Percentiles rank a stretch among this genome's conserved stretches.
phyloP scores from a whole-genome alignment of 2,113 vertebrate species.

The Poeciliopsis turrubarensis region DNA sequence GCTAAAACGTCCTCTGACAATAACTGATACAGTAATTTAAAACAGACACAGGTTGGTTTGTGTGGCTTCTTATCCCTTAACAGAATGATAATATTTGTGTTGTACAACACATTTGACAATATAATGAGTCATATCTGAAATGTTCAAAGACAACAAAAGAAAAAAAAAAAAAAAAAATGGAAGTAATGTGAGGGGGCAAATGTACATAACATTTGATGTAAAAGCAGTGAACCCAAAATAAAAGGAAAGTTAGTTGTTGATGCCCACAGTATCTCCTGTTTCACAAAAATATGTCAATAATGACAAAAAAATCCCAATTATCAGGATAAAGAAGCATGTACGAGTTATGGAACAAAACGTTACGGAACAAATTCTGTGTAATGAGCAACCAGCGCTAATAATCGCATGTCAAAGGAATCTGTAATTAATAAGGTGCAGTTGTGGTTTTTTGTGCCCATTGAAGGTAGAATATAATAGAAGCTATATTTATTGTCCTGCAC shows the following conservation, averaged over 20 bases:
- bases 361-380: not conserved
- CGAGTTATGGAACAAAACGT: not conserved
- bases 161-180: too few species aligned
- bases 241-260: not conserved
- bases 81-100: too few species aligned
- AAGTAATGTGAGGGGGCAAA: too few species aligned
- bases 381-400: not conserved
- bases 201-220: not conserved
- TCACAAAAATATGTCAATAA: not conserved
- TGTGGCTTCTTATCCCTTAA: too few species aligned
- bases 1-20: too few species aligned
- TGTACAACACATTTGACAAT: too few species aligned
- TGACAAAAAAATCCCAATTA: not conserved
- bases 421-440: not conserved
- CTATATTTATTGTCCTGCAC: too few species aligned
- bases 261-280: not conserved
- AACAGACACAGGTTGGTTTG: too few species aligned
- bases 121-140: too few species aligned
- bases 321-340: not conserved
- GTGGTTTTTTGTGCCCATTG: not conserved
- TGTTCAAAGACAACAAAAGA: too few species aligned
- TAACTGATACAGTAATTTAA: too few species aligned
- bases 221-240: not conserved
- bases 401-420: not conserved
- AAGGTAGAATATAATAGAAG: too few species aligned